Percentiles rank a stretch among this genome's conserved stretches.
phyloP scores from a whole-genome alignment of 1,140 invertebrate species.

The Forficula auricularia region DNA sequence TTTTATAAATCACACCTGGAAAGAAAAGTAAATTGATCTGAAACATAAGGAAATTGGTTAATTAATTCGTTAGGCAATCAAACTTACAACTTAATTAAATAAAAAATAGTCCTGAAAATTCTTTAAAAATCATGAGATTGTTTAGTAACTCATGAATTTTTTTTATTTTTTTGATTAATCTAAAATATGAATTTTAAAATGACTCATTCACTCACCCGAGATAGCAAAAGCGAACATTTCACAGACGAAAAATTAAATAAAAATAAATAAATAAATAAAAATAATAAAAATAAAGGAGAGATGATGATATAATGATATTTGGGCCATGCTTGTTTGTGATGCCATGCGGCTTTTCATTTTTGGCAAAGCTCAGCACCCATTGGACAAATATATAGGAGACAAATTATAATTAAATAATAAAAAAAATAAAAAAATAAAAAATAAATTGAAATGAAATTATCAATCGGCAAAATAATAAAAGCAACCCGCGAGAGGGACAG shows the following conservation, averaged over 20 bases:
- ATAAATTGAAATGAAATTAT: slow-evolving; percentile 2
- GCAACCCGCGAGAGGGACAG: neutral
- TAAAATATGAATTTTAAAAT: too few species aligned
- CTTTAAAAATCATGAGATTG: slow-evolving; percentile 1
- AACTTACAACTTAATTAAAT: too few species aligned
- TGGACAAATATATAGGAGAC: neutral
- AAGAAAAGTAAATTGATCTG: too few species aligned
- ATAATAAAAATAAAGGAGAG: too few species aligned
- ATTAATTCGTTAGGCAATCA: neutral
- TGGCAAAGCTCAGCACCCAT: too few species aligned
- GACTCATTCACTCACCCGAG: too few species aligned
- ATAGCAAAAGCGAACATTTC: neutral
- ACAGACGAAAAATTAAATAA: neutral
- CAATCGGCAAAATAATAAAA: neutral
- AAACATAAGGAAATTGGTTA: neutral
- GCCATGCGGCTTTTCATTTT: too few species aligned
- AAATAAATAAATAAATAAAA: neutral
- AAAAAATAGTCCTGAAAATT: slow-evolving; percentile 1
- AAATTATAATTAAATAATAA: neutral
- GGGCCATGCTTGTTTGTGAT: too few species aligned
- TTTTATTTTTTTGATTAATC: too few species aligned
- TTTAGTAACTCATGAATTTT: too few species aligned
- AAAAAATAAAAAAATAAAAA: slow-evolving; percentile 5
- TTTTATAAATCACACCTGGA: neutral
- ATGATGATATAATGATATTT: too few species aligned